Conservation (phyloP, 1,140 invertebrate species). For the Globodera rostochiensis region DNA sequence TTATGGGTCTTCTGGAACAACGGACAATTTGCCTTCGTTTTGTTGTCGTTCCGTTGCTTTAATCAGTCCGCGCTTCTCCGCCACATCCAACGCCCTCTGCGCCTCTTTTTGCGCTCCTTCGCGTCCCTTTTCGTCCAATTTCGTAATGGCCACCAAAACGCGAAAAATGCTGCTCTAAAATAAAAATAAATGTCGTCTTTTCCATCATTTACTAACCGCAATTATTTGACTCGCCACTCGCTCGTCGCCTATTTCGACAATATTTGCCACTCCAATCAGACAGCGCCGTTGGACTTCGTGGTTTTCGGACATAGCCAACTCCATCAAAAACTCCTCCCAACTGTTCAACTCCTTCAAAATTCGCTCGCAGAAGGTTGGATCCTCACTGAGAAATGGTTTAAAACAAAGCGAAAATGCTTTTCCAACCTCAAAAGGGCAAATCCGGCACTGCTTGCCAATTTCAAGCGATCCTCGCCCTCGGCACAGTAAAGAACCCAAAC, state of each 20-base stretch:
- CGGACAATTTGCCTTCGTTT: slow-evolving; percentile 14
- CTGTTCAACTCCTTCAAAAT: slow-evolving; percentile 36
- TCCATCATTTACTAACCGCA: slow-evolving; percentile 41
- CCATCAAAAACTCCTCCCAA: slow-evolving; percentile 50
- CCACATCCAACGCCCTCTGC: slow-evolving; percentile 54
- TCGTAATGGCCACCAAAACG: slow-evolving; percentile 61
- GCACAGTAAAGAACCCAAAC: slow-evolving; percentile 62
- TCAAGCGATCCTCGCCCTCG: slow-evolving; percentile 62
- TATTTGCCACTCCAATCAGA: slow-evolving; percentile 61
- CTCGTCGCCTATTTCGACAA: slow-evolving; percentile 51
- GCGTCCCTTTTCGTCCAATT: slow-evolving; percentile 52
- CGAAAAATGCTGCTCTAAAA: slow-evolving; percentile 62
- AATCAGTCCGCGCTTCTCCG: slow-evolving; percentile 55
- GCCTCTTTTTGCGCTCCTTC: slow-evolving; percentile 54
- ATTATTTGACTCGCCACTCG: slow-evolving; percentile 60
- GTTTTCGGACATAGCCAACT: slow-evolving; percentile 47
- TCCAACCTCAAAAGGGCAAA: slow-evolving; percentile 58
- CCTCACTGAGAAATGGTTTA: slow-evolving; percentile 39
- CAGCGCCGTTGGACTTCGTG: slow-evolving; percentile 58
- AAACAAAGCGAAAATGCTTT: slow-evolving; percentile 39
- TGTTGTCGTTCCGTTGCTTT: slow-evolving; percentile 59
- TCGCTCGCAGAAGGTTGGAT: slow-evolving; percentile 30
- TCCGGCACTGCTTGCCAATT: slow-evolving; percentile 55
- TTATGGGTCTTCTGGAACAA: neutral
- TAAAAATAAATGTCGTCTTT: neutral